Evolutionary conservation across 1,140 invertebrate species (phyloP).

Genomic region (Megalopta genalis): DNA sequence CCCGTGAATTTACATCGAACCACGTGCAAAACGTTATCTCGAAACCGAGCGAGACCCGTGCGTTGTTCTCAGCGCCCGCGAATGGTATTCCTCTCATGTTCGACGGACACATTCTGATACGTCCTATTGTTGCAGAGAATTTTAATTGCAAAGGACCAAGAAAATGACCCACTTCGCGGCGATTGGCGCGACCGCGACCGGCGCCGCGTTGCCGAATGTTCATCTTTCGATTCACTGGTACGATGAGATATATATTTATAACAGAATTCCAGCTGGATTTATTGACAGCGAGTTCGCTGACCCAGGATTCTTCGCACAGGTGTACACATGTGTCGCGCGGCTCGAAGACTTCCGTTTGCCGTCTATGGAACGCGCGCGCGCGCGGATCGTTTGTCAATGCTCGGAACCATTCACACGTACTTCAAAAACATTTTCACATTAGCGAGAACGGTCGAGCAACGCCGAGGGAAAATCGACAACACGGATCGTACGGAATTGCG

Average conservation of each 20-base stretch:
- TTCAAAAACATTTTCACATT: background rate
- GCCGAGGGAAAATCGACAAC: background rate
- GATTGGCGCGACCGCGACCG: background rate
- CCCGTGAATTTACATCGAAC: background rate
- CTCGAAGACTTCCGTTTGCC: conserved; percentile 60
- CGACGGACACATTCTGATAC: conserved; percentile 3
- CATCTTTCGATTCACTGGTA: background rate
- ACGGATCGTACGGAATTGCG: background rate
- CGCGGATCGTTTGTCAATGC: conserved; percentile 26
- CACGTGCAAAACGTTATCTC: background rate
- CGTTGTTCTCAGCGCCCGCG: background rate
- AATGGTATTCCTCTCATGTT: background rate
- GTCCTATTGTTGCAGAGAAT: conserved; percentile 15
- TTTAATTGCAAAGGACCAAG: conserved; percentile 2
- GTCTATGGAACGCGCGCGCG: conserved; percentile 46
- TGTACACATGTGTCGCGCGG: conserved; percentile 33
- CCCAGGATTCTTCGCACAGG: conserved; percentile 41
- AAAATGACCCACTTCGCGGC: background rate
- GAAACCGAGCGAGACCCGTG: background rate
- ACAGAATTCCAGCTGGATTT: conserved; percentile 57
- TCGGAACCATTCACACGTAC: background rate
- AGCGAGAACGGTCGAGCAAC: no score
- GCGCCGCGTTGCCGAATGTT: background rate
- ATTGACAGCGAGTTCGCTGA: conserved; percentile 59
- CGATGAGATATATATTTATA: conserved; percentile 23